These are phyloP conservation scores for Sciurus carolinensis DNA, from an alignment of 2,797 vertebrate genomes.

Conservation along the genomic window DNA sequence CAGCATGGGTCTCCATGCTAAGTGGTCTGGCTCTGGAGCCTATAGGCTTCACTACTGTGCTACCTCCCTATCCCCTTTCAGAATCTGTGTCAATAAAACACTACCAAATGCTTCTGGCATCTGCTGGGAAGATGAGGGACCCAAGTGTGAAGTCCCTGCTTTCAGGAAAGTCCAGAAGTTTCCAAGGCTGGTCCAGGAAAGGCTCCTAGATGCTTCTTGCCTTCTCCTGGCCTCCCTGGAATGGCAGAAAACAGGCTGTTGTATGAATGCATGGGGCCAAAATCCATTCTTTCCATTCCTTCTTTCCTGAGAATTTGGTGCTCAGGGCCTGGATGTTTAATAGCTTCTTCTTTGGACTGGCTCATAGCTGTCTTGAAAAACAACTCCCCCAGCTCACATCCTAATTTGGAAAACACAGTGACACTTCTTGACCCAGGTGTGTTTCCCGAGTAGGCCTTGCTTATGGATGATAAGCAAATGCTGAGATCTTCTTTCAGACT, in stretches of 20 bases:
- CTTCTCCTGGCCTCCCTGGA: neutral
- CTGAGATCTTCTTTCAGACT: neutral
- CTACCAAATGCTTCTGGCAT: neutral
- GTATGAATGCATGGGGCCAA: neutral
- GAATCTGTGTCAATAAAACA: neutral
- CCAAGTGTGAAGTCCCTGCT: neutral
- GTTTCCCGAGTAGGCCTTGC: neutral
- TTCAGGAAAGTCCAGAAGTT: neutral
- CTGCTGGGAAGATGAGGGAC: neutral
- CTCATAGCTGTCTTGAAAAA: constrained; percentile 13
- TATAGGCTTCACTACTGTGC: neutral
- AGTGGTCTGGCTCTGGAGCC: neutral
- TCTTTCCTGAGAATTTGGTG: neutral
- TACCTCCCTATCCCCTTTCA: neutral
- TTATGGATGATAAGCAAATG: neutral
- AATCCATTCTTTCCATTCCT: neutral
- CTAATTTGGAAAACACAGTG: neutral
- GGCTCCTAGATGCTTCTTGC: neutral
- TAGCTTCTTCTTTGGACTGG: neutral
- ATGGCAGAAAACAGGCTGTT: neutral
- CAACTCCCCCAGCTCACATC: neutral
- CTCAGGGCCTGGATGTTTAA: neutral
- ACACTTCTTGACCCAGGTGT: neutral
- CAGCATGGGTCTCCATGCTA: neutral
- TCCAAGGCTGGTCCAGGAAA: neutral